A percentile compares a stretch with the other conserved stretches of the same genome.
These are phyloP conservation scores for Bactericera cockerelli DNA, from an alignment of 1,140 invertebrate species.

Conservation along the genomic window DNA sequence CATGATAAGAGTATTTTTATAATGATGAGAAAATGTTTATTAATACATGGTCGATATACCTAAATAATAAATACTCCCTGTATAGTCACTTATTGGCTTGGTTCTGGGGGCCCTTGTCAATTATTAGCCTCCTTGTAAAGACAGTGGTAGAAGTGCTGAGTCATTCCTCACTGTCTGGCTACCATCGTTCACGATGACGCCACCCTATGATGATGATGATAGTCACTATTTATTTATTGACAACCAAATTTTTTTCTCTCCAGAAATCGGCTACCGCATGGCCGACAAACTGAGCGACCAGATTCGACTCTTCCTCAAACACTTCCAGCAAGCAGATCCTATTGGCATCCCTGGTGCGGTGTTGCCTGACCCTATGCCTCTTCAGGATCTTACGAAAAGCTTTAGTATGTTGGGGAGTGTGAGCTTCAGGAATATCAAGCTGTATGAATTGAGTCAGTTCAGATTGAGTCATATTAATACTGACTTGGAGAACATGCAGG, in stretches of 20 bases:
- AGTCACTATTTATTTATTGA: too few relatives aligned
- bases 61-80: too few relatives aligned
- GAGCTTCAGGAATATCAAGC: conserved; percentile 50
- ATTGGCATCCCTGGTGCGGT: conserved; percentile 55
- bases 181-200: too few relatives aligned
- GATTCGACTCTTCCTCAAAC: conserved; percentile 50
- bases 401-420: conserved; percentile 46
- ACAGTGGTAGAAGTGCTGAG: too few relatives aligned
- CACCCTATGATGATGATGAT: too few relatives aligned
- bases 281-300: conserved; percentile 29
- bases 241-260: background rate
- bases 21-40: too few relatives aligned
- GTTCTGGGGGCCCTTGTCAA: too few relatives aligned
- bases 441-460: conserved; percentile 47
- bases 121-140: too few relatives aligned
- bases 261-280: background rate
- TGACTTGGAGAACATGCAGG: conserved; percentile 24
- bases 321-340: conserved; percentile 63
- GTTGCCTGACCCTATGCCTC: conserved; percentile 57
- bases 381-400: conserved; percentile 58
- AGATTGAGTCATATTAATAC: conserved; percentile 23
- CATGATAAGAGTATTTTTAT: too few relatives aligned
- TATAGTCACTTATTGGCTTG: too few relatives aligned
- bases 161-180: too few relatives aligned
- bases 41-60: too few relatives aligned